Evolutionary conservation across 2,113 vertebrate genomes (phyloP).

Genomic region (Sylvia atricapilla): DNA sequence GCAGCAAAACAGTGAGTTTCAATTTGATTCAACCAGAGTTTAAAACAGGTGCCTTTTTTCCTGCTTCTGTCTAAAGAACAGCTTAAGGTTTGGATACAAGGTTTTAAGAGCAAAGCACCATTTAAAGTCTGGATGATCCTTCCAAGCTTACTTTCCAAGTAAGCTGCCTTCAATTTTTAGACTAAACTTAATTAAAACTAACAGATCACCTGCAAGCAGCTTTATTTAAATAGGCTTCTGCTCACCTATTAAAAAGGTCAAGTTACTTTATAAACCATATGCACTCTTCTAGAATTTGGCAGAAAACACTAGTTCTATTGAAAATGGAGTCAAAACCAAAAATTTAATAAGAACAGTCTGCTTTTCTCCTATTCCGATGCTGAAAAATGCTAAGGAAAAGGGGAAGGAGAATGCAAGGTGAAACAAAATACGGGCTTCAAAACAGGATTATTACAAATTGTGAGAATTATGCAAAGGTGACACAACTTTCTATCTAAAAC

Average conservation of each 20-base stretch:
- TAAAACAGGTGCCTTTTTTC: neutral
- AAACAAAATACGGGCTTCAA: neutral
- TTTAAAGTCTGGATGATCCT: conserved; percentile 47
- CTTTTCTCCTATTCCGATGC: neutral
- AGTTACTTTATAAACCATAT: neutral
- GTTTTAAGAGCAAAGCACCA: conserved; percentile 31
- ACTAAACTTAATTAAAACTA: conserved; percentile 58
- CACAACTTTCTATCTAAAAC: neutral
- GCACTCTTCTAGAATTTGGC: neutral
- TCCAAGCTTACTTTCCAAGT: neutral
- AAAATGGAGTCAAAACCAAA: neutral
- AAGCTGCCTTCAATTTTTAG: conserved; percentile 50
- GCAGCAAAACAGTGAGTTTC: neutral
- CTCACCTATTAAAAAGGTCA: conserved; percentile 16
- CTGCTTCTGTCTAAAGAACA: conserved; percentile 7
- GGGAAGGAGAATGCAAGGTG: neutral
- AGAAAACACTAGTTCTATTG: neutral
- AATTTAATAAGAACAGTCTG: neutral
- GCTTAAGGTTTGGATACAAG: conserved; percentile 36
- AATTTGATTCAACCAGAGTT: neutral
- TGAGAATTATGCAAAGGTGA: neutral
- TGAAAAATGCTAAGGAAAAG: neutral
- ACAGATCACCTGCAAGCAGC: conserved; percentile 50
- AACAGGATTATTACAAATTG: neutral
- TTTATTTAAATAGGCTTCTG: conserved; percentile 53